Percentiles rank a stretch among this genome's conserved stretches.
Conservation (phyloP, 2,113 vertebrate genomes). For the Ictalurus punctatus region DNA sequence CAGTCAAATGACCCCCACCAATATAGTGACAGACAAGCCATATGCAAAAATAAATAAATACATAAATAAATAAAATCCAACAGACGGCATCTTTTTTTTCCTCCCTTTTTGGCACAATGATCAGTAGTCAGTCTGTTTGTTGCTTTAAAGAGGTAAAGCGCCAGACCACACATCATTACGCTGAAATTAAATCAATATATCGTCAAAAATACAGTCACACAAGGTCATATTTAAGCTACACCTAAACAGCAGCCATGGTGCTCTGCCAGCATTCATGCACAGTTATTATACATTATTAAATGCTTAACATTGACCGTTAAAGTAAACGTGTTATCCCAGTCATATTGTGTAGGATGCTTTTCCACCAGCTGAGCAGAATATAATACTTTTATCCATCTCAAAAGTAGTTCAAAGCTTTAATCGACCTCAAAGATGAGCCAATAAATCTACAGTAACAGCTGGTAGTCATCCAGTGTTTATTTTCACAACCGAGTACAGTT, state of each 20-base stretch:
- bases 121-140: background rate
- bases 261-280: background rate
- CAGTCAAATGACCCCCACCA: background rate
- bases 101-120: background rate
- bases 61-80: background rate
- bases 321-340: background rate
- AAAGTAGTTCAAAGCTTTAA: background rate
- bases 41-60: background rate
- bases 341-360: background rate
- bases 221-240: background rate
- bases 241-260: background rate
- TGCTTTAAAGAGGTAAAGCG: background rate
- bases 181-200: background rate
- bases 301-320: background rate
- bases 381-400: background rate
- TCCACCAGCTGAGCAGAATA: too few species aligned
- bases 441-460: constrained; percentile 13
- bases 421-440: background rate
- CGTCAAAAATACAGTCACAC: background rate
- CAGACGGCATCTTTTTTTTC: background rate
- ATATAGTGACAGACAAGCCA: background rate
- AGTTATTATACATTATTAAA: background rate
- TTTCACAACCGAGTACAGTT: background rate
- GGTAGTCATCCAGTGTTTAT: constrained; percentile 22
- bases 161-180: background rate